These are phyloP conservation scores for Babylonia areolata DNA, from an alignment of 1,140 invertebrate genomes.

Conservation along the genomic window DNA sequence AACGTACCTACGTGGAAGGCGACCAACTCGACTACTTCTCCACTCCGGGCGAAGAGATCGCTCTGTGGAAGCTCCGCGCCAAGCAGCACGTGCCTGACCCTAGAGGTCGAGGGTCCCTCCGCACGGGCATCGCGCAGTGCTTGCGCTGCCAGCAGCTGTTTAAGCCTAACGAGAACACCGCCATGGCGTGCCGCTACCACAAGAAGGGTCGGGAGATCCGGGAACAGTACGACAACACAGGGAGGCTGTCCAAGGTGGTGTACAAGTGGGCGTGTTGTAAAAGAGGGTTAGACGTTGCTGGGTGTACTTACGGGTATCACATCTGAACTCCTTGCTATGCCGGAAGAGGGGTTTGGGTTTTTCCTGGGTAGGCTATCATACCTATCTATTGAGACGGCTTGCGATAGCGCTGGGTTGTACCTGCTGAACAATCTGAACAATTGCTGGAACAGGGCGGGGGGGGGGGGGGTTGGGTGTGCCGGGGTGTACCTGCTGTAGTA, in stretches of 20 bases:
- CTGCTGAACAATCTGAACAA: too few relatives aligned
- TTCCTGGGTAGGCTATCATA: too few relatives aligned
- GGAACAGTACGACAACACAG: constrained; percentile 60
- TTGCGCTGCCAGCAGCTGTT: constrained; percentile 64
- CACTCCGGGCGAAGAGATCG: constrained; percentile 48
- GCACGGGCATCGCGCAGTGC: constrained; percentile 78
- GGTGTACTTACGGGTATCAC: constrained; percentile 61
- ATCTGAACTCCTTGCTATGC: constrained; percentile 38
- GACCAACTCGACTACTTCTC: constrained; percentile 53
- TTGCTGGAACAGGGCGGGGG: too few relatives aligned
- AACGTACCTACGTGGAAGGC: constrained; percentile 58
- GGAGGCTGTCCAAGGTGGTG: constrained; percentile 55
- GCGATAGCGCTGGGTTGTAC: too few relatives aligned
- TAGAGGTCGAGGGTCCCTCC: neutral
- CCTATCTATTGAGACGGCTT: too few relatives aligned
- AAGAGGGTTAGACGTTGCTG: constrained; percentile 54
- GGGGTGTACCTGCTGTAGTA: too few relatives aligned
- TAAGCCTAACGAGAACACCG: constrained; percentile 59
- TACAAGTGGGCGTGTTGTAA: constrained; percentile 69
- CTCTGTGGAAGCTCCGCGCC: constrained; percentile 47
- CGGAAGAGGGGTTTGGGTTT: too few relatives aligned
- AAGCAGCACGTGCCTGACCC: constrained; percentile 35
- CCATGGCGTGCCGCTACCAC: constrained; percentile 61
- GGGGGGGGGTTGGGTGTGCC: too few relatives aligned
- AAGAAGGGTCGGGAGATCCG: constrained; percentile 61